Base-by-base conservation (phyloP, 1,140 invertebrate genomes). In the Oryctes rhinoceros region DNA sequence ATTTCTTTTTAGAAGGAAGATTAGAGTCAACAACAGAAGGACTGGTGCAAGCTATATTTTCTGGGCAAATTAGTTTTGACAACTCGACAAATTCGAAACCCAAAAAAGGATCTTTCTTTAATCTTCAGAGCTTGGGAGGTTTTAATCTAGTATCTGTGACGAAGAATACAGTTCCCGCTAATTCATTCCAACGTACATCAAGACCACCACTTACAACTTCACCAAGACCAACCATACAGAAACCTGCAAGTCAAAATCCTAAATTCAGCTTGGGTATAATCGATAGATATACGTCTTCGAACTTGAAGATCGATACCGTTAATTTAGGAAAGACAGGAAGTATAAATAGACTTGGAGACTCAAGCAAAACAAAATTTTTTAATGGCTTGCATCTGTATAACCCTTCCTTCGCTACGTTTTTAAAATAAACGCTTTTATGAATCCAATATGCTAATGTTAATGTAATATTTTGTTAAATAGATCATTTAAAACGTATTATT, bases 391-490 rank as follows among this genome's bases (percentile, higher is more conserved):
- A 67, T 67, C 13, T 67, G 10, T 67, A 67, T 67, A 67, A 67
- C 20, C 65, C 65, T 9, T 30, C 20, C 10, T 18, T 67, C 20
- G 65, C 65, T 35, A 67, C 4, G 13, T 67, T 67, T 13, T 67
- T 67, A 67, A 67, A 67, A 67, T 67, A 67, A 67, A 20, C 10
- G 18, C 18, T 35, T 67, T 18, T 67, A 11, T 67, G 18, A 9
- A 24, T 67, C 24, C 20, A 30, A 30, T 9, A 67, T 67, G 65
- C 65, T 15, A 53, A 53, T 53, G 11, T 67, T 67, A 67, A 67
- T 67, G 18, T 67, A 53, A 53, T 44, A 53, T 67, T 18, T 67
- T 67, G 30, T 67, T 20, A 67, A 67, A 67, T 62, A 62, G 39
- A 44, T 44, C 39, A 44, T 44, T 20, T 20, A 62, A n/a, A 20